Evolutionary conservation across 2,797 vertebrate species (phyloP).

Genomic region (Aeoliscus strigatus): DNA sequence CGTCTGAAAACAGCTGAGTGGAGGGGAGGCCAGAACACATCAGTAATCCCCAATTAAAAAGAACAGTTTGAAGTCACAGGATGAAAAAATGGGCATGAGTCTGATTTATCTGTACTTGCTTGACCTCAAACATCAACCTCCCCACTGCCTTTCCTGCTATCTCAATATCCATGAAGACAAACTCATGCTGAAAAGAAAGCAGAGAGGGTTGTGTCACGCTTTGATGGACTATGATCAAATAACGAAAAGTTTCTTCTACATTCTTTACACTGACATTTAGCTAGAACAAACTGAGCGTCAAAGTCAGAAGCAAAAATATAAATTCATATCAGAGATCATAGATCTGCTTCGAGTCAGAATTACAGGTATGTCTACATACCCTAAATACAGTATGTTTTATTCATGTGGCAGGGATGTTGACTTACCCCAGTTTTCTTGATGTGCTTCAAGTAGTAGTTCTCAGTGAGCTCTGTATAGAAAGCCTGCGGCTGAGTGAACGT

Average conservation of each 20-base stretch:
- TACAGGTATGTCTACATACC: neutral
- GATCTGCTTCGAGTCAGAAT: no score
- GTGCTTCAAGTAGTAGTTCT: constrained; percentile 76
- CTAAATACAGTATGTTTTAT: neutral
- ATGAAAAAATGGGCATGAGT: constrained; percentile 2
- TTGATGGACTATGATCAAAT: no score
- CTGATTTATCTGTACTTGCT: neutral
- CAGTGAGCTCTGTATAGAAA: constrained; percentile 73
- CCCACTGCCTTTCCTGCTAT: constrained; percentile 69
- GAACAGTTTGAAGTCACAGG: neutral
- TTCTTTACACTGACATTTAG: no score
- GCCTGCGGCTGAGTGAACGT: constrained; percentile 58
- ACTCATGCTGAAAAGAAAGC: constrained; percentile 75
- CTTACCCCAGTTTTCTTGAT: constrained; percentile 79
- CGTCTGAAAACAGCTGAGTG: constrained; percentile 82
- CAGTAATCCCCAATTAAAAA: neutral
- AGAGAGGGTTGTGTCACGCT: constrained; percentile 3
- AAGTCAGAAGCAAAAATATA: no score
- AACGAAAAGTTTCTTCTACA: no score
- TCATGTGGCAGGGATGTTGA: constrained; percentile 17
- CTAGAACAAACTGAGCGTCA: no score
- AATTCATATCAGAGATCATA: no score
- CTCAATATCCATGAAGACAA: constrained; percentile 84
- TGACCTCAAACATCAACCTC: constrained; percentile 86
- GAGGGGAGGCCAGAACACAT: constrained; percentile 6